Conservation (phyloP, 2,113 vertebrate genomes). For the Percina caprodes region DNA sequence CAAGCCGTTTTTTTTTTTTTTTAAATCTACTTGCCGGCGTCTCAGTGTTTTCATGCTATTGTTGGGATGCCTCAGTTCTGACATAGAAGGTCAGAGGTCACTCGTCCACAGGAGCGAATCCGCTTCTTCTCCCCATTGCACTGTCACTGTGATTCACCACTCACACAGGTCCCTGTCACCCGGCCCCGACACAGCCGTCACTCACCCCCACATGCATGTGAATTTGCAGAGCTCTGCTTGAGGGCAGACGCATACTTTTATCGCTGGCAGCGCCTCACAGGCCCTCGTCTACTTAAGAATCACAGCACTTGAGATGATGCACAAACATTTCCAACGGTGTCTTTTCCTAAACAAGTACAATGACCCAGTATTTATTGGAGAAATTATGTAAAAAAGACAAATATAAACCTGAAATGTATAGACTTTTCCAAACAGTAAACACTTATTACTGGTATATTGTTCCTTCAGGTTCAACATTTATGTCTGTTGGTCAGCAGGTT, state of each 20-base stretch:
- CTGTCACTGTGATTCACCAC: constrained; percentile 78
- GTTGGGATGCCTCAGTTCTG: constrained; percentile 77
- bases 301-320: constrained; percentile 21
- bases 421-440: not conserved
- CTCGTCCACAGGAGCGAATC: constrained; percentile 65
- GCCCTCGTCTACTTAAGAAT: constrained; percentile 36
- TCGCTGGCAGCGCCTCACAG: constrained; percentile 27
- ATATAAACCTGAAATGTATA: not conserved
- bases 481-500: not conserved
- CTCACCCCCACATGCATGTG: constrained; percentile 52
- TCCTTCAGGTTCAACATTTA: not conserved
- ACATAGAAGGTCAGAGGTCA: constrained; percentile 78
- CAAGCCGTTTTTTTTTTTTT: constrained; percentile 56
- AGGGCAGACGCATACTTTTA: constrained; percentile 50
- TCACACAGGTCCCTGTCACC: constrained; percentile 72
- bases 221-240: constrained; percentile 44
- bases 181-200: constrained; percentile 74
- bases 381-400: not conserved
- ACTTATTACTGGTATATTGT: not conserved
- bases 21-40: constrained; percentile 49
- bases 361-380: constrained; percentile 4
- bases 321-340: constrained; percentile 8
- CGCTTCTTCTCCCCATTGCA: constrained; percentile 56
- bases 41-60: constrained; percentile 65
- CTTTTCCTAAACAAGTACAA: not conserved